Evolutionary conservation across 2,888 invertebrate species (phyloP).

Genomic region (Autographa gamma): DNA sequence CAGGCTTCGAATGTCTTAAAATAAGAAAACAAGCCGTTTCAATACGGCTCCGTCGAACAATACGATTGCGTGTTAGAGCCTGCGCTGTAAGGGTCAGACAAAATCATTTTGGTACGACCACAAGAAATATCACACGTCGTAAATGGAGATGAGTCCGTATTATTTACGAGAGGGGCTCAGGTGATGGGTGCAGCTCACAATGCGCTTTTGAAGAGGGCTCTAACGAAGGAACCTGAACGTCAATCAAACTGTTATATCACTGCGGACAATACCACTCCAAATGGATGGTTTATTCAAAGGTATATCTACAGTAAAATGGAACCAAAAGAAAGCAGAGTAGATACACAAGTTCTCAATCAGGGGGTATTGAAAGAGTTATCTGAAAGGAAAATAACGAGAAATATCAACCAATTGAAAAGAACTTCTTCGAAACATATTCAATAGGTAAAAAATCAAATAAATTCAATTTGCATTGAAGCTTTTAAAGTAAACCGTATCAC

Average conservation of each 20-base stretch:
- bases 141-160: conserved; percentile 73
- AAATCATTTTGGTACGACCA: conserved; percentile 64
- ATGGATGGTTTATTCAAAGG: conserved; percentile 33
- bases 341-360: conserved; percentile 18
- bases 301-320: conserved; percentile 18
- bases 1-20: conserved; percentile 38
- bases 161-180: conserved; percentile 64
- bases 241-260: conserved; percentile 74
- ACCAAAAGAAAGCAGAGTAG: conserved; percentile 11
- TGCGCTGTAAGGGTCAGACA: conserved; percentile 59
- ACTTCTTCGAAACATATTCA: not conserved
- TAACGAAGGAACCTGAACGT: conserved; percentile 78
- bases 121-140: conserved; percentile 77
- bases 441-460: not conserved
- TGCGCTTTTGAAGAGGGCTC: conserved; percentile 73
- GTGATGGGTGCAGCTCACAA: conserved; percentile 56
- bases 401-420: not conserved
- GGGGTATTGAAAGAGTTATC: conserved; percentile 19
- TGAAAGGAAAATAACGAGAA: conserved; percentile 5
- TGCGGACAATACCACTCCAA: conserved; percentile 39
- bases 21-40: conserved; percentile 50
- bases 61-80: conserved; percentile 39
- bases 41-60: conserved; percentile 47
- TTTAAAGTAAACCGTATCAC: not conserved
- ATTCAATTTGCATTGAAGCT: not conserved